Base-by-base conservation (phyloP, 2,888 invertebrate species). In the Drosophila ustulata region DNA sequence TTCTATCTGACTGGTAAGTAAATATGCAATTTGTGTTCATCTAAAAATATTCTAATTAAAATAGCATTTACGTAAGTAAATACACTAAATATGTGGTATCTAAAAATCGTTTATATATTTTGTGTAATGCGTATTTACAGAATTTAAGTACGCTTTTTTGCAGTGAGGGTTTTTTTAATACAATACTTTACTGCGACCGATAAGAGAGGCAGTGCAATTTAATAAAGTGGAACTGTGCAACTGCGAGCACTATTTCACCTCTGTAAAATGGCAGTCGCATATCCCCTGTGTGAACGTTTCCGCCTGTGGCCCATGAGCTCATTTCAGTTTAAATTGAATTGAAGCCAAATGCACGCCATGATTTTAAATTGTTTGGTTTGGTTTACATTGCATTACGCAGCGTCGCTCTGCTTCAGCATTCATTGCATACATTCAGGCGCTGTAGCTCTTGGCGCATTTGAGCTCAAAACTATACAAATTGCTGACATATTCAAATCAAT, bases 401-500 rank as follows among this genome's bases (percentile, higher is more conserved):
- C 63, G 74, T 62, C 37, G 62, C 46, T 41, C 8, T 39, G 71
- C 49, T 51, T 28, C 46, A 46, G 46, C 65, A 61, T 73, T 61
- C 75, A 67, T 67, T 70, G 66, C 56, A 66, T 68, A 53, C 32
- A 55, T 58, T 28, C 66, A 59, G 71, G 52, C 57, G 61, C 9
- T 37, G 68, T 18, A 18, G 32, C 49, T 61, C 56, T 45, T 45
- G 61, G 62, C 66, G 70, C 84, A 84, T 53, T 78, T 67, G 71
- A 78, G 89, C 89, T 89, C 78, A 84, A 84, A 81, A 89, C 89
- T 87, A 78, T 84, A 87, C 89, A 85, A 85, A 85, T 85, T 85
- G 89, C 84, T 85, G 89, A 89, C 89, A 89, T 87, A 89, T 85
- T 85, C 89, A 89, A 85, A 85, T 89, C 89, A 89, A 85, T 78